Evolutionary conservation across 2,888 invertebrate genomes (phyloP), one percentile per base, ranked within the genome.

Genomic region (Drosophila merina): DNA sequence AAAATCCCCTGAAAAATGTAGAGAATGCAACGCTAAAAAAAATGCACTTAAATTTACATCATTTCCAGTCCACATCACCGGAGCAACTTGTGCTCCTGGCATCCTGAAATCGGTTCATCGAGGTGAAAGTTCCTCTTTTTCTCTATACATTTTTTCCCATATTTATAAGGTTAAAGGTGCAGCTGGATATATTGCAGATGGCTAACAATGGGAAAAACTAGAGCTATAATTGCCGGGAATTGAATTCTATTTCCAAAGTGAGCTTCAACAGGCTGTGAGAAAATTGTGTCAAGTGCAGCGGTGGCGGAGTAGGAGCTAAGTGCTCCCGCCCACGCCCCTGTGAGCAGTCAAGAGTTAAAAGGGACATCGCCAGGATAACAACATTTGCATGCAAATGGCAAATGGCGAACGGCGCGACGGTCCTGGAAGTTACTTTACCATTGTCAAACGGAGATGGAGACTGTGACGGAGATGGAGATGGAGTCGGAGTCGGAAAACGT

Each of bases 1-100:
- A 28, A 62, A 59, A 36, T 38, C 57, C 56, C 63, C 72, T 58
- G 72, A 66, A 79, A 78, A 75, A 78, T 70, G 76, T 76, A 57
- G 25, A n/a, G 52, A 55, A 59, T 28, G 57, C 56, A 57, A 12
- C 38, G 40, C 20, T 14, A 62, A 69, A 72, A 76, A 79, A 81
- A 78, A 75, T 74, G 70, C 69, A 82, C 84, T 80, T 78, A 77
- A 82, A 84, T 83, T 80, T 84, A 82, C 83, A 83, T 83, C 82
- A 84, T 84, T 84, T 83, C 84, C 83, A 77, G 78, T 80, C 57
- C 78, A 77, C 69, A 55, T 76, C 72, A 82, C 69, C 57, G 67
- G 49, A 49, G 20, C 38, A 54, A 57, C 52, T 55, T 42, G 14
- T 50, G 59, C 59, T 59, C 36, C 50, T 47, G 50, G 50, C 54